A percentile compares a stretch with the other conserved stretches of the same genome.
phyloP scores from a whole-genome alignment of 2,888 invertebrate species.

The Pomacea canaliculata region DNA sequence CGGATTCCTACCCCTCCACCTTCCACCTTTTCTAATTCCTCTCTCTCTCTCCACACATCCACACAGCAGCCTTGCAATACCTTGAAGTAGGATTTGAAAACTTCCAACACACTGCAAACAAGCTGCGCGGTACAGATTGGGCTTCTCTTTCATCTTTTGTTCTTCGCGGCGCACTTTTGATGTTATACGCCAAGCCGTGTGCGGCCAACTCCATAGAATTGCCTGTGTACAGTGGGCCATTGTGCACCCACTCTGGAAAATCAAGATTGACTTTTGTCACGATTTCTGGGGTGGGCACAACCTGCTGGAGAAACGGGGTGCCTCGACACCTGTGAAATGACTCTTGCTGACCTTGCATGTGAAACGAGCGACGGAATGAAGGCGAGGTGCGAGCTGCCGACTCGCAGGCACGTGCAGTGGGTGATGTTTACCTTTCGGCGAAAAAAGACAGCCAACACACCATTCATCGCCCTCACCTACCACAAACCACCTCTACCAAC shows the following conservation, averaged over 20 bases:
- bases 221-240: constrained; percentile 5
- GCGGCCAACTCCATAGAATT: neutral
- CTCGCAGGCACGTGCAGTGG: too few species aligned
- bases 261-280: constrained; percentile 20
- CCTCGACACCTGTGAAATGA: constrained; percentile 14
- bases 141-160: constrained; percentile 8
- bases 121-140: neutral
- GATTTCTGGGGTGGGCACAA: constrained; percentile 7
- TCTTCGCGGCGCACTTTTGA: neutral
- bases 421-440: too few species aligned
- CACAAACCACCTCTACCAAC: too few species aligned
- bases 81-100: too few species aligned
- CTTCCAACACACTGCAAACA: too few species aligned
- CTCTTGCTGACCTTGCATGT: neutral
- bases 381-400: too few species aligned
- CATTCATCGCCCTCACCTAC: too few species aligned
- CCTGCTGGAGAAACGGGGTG: neutral
- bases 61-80: too few species aligned
- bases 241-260: constrained; percentile 11
- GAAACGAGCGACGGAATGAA: neutral
- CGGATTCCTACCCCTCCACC: too few species aligned
- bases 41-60: too few species aligned
- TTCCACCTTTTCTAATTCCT: too few species aligned
- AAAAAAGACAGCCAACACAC: too few species aligned
- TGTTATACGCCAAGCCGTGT: neutral